Evolutionary conservation across 2,113 vertebrate genomes (phyloP), one percentile per base, ranked within the genome.

Genomic region (Shinisaurus crocodilurus): DNA sequence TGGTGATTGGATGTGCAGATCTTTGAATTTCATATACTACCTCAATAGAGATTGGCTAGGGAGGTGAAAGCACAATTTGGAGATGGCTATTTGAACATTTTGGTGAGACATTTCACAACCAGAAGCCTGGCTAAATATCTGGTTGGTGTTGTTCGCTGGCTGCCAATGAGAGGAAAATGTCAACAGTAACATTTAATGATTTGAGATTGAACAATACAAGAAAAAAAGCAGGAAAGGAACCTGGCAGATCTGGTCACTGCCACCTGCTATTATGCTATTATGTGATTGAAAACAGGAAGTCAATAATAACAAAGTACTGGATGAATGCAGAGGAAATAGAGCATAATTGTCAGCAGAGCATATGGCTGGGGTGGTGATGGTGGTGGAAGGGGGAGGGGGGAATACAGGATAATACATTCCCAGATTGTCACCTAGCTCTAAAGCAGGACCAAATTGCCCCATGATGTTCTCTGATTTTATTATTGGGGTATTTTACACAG

Each of bases 161-260:
- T 90, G 89, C 90, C 93, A 94, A 65, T 85, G 89, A 63, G 91
- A 90, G 81, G 40, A 85, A 63, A 95, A 89, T 18, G 85, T 65
- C 94, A 93, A 82, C 0, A 90, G 88, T 25, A 82, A 94, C 86
- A 37, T 90, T 91, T 89, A 93, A 86, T 92, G 92, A 69, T 94
- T 88, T 90, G 0, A 40, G n/a, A 69, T 90, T 74, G 69, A 92
- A 91, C 67, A 83, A 82, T 3, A 81, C 91, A 48, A 90, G 91
- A 88, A 54, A 92, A 63, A 63, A 76, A 29, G n/a, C 18, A 91
- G 15, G 86, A 92, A 84, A 67, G 77, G 82, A 82, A 34, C 0
- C 37, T 87, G 37, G 85, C 79, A 29, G 32, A 72, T 54, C 75
- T 93, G 93, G 94, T 81, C 48, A 90, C 86, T 94, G 92, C 27